Percentiles rank a stretch among this genome's conserved stretches.
phyloP scores from a whole-genome alignment of 2,888 invertebrate genomes.

The Chymomyza procnemis region DNA sequence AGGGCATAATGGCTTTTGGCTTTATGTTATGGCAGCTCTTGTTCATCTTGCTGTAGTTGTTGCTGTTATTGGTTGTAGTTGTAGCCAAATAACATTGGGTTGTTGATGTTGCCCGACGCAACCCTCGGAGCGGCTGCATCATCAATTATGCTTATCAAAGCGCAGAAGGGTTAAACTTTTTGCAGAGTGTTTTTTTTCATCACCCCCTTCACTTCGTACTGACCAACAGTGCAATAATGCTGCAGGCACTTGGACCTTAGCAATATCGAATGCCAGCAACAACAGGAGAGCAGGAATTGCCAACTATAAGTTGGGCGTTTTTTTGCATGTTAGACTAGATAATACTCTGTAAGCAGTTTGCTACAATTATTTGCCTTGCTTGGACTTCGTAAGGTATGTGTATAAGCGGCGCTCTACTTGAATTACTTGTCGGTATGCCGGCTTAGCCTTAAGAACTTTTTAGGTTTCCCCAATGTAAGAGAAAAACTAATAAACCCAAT shows the following conservation, averaged over 20 bases:
- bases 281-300: not conserved
- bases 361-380: no score
- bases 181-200: not conserved
- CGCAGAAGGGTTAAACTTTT: slow-evolving; percentile 58
- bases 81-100: not conserved
- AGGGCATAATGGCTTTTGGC: slow-evolving; percentile 66
- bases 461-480: no score
- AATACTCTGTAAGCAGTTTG: no score
- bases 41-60: not conserved
- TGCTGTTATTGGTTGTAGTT: not conserved
- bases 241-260: slow-evolving; percentile 1
- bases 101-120: slow-evolving; percentile 41
- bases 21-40: slow-evolving; percentile 54
- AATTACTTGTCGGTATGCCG: no score
- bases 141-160: slow-evolving; percentile 71
- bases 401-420: no score
- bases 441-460: no score
- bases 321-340: no score
- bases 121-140: slow-evolving; percentile 60
- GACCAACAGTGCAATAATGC: slow-evolving; percentile 49
- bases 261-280: not conserved
- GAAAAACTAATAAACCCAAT: no score
- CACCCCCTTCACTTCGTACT: slow-evolving; percentile 11
- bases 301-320: no score
- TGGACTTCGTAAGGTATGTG: no score